These are phyloP conservation scores for Crotalus horridus DNA, from an alignment of 2,113 vertebrate genomes.

Conservation along the genomic window DNA sequence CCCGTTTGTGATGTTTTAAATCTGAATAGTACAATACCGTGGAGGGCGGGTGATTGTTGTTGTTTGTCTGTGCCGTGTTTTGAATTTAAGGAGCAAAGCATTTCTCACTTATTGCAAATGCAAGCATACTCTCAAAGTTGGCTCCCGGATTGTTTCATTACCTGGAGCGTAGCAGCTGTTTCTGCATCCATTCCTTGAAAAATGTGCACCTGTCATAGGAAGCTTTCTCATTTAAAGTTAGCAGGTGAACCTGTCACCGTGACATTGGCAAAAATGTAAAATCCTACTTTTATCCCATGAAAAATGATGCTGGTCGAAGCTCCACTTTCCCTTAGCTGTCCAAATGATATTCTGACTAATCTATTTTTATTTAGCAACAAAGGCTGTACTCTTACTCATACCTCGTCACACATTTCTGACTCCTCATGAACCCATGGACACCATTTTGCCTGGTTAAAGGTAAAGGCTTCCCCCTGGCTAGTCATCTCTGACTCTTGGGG, in stretches of 20 bases:
- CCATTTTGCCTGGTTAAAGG: neutral
- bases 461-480: too few relatives aligned
- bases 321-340: neutral
- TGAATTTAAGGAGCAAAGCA: neutral
- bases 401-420: neutral
- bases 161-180: neutral
- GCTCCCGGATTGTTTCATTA: neutral
- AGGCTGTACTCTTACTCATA: neutral
- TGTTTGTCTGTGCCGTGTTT: neutral
- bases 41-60: neutral
- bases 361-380: neutral
- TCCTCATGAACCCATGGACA: neutral
- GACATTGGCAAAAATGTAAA: neutral
- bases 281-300: neutral
- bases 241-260: neutral
- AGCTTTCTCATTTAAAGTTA: neutral
- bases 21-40: neutral
- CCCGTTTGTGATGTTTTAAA: neutral
- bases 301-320: neutral
- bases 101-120: neutral
- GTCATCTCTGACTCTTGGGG: too few relatives aligned
- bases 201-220: neutral
- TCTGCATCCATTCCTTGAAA: neutral
- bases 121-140: neutral
- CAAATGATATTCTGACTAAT: neutral